Conservation (phyloP, 2,888 invertebrate species). For the Orthosia gothica region DNA sequence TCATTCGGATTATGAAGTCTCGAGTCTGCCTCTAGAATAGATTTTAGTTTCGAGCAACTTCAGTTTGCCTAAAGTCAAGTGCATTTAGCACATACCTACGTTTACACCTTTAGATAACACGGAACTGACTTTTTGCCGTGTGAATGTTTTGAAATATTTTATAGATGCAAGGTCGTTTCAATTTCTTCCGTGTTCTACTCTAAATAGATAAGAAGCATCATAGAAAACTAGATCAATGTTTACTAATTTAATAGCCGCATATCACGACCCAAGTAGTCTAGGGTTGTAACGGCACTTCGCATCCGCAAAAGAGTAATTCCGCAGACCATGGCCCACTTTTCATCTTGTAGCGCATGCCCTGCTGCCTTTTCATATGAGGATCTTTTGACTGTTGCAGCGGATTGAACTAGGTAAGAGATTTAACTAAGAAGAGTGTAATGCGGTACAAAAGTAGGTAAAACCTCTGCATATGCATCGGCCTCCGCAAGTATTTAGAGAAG, state of each 20-base stretch:
- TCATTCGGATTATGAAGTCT: neutral
- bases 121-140: neutral
- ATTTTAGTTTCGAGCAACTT: neutral
- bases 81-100: neutral
- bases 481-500: no score
- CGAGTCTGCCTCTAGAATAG: no score
- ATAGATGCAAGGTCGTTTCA: slow-evolving; percentile 2
- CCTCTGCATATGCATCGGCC: no score
- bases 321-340: no score
- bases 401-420: no score
- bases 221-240: slow-evolving; percentile 4
- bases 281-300: neutral
- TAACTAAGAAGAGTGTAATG: no score
- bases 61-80: neutral
- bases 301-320: neutral
- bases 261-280: neutral
- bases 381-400: no score
- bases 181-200: slow-evolving; percentile 2
- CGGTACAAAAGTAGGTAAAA: no score
- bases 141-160: neutral
- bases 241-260: neutral
- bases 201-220: neutral
- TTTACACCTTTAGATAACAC: neutral
- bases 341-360: no score
- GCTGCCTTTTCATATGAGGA: no score